Percentiles rank a stretch among this genome's conserved stretches.
Conservation (phyloP, 1,140 invertebrate genomes). For the Myzus persicae region DNA sequence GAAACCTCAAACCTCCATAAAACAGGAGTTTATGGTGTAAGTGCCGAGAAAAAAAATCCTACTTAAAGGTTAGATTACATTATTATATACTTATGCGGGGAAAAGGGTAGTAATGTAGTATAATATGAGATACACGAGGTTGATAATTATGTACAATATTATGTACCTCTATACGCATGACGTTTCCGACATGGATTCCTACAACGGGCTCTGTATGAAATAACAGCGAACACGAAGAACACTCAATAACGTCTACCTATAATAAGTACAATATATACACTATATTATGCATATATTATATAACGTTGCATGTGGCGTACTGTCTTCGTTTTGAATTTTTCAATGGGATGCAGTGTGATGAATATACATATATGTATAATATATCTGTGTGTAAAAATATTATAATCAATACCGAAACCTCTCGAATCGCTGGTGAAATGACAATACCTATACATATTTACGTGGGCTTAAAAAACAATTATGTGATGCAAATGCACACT, state of each 20-base stretch:
- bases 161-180: neutral
- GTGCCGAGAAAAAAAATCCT: neutral
- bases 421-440: neutral
- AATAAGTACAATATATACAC: neutral
- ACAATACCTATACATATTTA: neutral
- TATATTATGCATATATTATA: neutral
- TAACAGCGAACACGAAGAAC: neutral
- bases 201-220: neutral
- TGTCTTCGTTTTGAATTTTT: neutral
- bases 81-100: neutral
- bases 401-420: conserved; percentile 1
- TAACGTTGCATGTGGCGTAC: neutral
- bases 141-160: neutral
- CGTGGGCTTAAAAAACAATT: neutral
- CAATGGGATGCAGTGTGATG: neutral
- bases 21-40: neutral
- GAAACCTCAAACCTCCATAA: neutral
- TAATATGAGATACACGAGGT: neutral
- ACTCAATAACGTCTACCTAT: neutral
- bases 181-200: neutral
- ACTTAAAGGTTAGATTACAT: neutral
- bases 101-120: neutral
- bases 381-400: neutral
- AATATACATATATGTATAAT: neutral
- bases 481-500: conserved; percentile 2